Evolutionary conservation across 2,113 vertebrate species (phyloP), one percentile per base, ranked within the genome.

Genomic region (Marmota flaviventris): DNA sequence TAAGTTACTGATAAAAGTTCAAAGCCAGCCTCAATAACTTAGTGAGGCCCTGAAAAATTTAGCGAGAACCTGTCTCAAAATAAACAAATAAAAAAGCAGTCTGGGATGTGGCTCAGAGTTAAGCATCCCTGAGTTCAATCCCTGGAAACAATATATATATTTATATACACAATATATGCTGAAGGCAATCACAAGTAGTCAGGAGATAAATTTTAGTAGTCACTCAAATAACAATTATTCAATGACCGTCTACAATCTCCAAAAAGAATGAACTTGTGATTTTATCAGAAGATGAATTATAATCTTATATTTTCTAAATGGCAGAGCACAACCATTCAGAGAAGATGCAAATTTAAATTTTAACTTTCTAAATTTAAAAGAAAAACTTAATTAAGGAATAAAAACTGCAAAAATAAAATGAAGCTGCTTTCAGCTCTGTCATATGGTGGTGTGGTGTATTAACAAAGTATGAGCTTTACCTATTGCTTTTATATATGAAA

Each of bases 331-430:
- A 13, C 8, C 53, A 69, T 27, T 5, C 27, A 95, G 48, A 58
- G 69, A 92, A 69, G 53, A 37, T 34, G 11, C 10, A 65, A 45
- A 17, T 63, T n/a, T 34, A 42, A 93, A 93, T 58, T 63, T 83
- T 53, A 90, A 70, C 9, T 34, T 96, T 92, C 34, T 63, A 24
- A 85, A 79, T 84, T 78, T 45, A 95, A 83, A 34, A 78, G 34
- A 45, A 75, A 76, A 27, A n/a, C 24, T 37, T 48, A 93, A 11
- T 2, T 91, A 75, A 53, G 39, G 45, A 85, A 86, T 4, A 95
- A 81, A 89, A 73, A 34, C 1, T 70, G 25, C 29, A 84, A 32
- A 6, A 53, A 85, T 3, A 53, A 81, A 67, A 42, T 32, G 45
- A 32, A 85, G 16, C 51, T 81, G 72, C 53, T 34, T 63, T 18